Evolutionary conservation across 2,797 vertebrate species (phyloP).

Genomic region (Mus spretus): DNA sequence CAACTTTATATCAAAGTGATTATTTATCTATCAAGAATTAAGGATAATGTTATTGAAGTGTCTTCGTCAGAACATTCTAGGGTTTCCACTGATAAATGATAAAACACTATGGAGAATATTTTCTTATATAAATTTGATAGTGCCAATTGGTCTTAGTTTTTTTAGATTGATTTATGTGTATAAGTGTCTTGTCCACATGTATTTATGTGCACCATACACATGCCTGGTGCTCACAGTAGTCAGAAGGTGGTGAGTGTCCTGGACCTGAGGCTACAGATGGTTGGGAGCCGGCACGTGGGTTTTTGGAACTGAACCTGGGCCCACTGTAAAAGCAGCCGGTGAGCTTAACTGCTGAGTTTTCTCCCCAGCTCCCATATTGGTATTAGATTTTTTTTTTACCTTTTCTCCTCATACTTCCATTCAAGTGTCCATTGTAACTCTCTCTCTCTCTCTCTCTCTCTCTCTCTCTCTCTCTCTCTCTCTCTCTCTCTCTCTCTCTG

Average conservation of each 20-base stretch:
- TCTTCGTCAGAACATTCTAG: neutral
- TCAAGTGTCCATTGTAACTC: neutral
- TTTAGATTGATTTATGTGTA: neutral
- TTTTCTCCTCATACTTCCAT: neutral
- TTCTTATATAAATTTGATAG: neutral
- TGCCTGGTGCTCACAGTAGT: neutral
- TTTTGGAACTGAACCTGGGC: neutral
- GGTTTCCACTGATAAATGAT: neutral
- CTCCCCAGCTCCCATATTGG: neutral
- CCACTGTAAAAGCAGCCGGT: neutral
- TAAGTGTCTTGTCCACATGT: neutral
- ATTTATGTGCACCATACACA: neutral
- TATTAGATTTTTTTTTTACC: neutral
- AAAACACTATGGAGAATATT: neutral
- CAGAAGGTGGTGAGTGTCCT: too few species aligned
- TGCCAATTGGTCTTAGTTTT: neutral
- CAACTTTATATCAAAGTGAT: conserved; percentile 48
- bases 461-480: too few species aligned
- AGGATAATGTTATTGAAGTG: neutral
- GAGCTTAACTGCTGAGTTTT: neutral
- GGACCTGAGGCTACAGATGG: too few species aligned
- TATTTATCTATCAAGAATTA: conserved; percentile 2
- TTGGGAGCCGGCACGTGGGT: neutral
- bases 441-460: neutral
- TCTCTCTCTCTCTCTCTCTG: too few species aligned